Evolutionary conservation across 2,797 vertebrate genomes (phyloP).

Genomic region (Gadopsis bispinosus): DNA sequence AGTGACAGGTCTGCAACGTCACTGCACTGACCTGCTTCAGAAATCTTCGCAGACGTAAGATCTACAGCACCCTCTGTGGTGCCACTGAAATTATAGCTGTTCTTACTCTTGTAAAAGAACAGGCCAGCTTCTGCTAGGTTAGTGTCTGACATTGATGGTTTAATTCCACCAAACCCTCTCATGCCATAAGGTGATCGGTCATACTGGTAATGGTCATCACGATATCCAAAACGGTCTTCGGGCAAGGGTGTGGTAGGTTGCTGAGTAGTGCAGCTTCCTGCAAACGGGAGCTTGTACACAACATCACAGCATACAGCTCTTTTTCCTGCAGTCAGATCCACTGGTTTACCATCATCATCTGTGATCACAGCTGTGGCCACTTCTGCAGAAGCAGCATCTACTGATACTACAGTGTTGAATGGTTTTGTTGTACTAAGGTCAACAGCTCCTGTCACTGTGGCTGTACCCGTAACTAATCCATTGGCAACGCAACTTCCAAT

Average conservation of each 20-base stretch:
- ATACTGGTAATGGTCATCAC: conserved; percentile 98
- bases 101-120: conserved; percentile 97
- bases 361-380: conserved; percentile 89
- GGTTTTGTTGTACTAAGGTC: conserved; percentile 95
- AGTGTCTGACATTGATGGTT: conserved; percentile 98
- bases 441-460: conserved; percentile 88
- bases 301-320: conserved; percentile 96
- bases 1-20: conserved; percentile 91
- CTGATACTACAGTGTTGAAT: conserved; percentile 90
- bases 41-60: conserved; percentile 96
- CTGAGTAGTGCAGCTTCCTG: conserved; percentile 91
- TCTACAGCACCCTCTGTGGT: conserved; percentile 96
- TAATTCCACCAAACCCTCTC: conserved; percentile 93
- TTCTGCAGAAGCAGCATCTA: conserved; percentile 88
- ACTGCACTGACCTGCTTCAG: conserved; percentile 97
- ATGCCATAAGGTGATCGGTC: conserved; percentile 89
- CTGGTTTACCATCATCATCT: conserved; percentile 95
- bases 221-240: conserved; percentile 97
- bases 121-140: conserved; percentile 96
- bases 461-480: conserved; percentile 83
- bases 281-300: conserved; percentile 97
- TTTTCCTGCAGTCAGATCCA: conserved; percentile 95
- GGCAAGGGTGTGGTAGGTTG: conserved; percentile 92
- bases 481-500: conserved; percentile 87
- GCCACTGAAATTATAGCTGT: conserved; percentile 95